Base-by-base conservation (phyloP, 2,797 vertebrate species). In the Sebastiscus albofasciatus region DNA sequence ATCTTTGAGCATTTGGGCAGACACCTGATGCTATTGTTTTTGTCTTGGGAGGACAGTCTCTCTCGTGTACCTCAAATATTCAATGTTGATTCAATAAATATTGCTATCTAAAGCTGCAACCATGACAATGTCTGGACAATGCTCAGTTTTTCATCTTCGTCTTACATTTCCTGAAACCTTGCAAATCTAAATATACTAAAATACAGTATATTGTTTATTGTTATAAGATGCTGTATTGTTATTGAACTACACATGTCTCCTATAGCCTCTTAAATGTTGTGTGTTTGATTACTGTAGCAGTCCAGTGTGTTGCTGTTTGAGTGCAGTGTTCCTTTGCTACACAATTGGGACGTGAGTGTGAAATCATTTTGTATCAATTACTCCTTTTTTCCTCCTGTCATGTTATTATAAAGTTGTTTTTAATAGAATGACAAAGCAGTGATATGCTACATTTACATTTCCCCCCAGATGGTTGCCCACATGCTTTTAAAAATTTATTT, bases 401-500 rank as follows among this genome's bases (percentile, higher is more conserved):
- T 1, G 2, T 85, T 87, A 90, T 83, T 85, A 75, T 85, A 79
- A 93, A 92, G 14, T 84, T 89, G 24, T 87, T 94, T 95, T 90
- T 92, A 95, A 92, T 92, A 64, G 85, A 95, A 91, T 78, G 81
- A 61, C 29, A 82, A 83, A 72, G 46, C 39, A 81, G 77, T 88
- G 86, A 90, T 67, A 77, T 82, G 85, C 81, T 71, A 82, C 77
- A 85, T 90, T 94, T 92, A 85, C 56, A 92, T 82, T 88, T 36
- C 84, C 36, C 82, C 82, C 82, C 92, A 95, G 81, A 92, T 93
- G 67, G 74, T 91, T 92, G 82, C 58, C 72, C 72, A 87, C 94
- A 93, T 93, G 89, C 72, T 94, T 95, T 93, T 91, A 94, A 77
- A 92, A 77, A 91, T 90, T 85, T 88, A 79, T 88, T 94, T 92